Evolutionary conservation across 53 echinoderm and acorn worm species (phyloP), one percentile per base, ranked within the genome.

Genomic region (Patiria pectinifera): DNA sequence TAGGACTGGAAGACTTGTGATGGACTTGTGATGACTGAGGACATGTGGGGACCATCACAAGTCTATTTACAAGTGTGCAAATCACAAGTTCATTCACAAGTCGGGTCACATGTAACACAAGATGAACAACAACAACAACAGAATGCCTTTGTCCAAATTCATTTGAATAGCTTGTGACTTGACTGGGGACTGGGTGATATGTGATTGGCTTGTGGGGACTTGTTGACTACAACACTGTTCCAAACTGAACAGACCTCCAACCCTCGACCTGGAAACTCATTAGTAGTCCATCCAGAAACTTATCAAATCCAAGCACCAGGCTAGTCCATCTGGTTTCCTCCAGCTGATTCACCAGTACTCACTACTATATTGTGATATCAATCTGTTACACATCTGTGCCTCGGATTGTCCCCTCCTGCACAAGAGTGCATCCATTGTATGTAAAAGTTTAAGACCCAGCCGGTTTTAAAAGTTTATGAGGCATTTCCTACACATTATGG

Each of bases 391-490:
- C 66, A 66, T 66, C 66, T 66, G 66, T 15, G 15, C 66, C 12
- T 66, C 10, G 0, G 19, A 66, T 66, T 66, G 14, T 11, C 0
- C 66, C 66, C 66, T 16, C 19, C 3, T 15, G 10, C 66, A 66
- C 15, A 18, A 66, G 19, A 66, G 66, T 0, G 66, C 4, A 66
- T 14, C 66, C 66, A 66, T 18, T 66, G 66, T 66, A 66, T 66
- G 66, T 18, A 66, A 66, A 66, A 66, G 4, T 66, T 66, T 66
- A 66, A 66, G 66, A 66, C 74, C 22, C n/a, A 4, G 15, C 4
- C 24, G 10, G 19, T n/a, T 74, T 74, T 74, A 74, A 69, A 69
- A 69, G 74, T 74, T 74, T 74, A 74, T 74, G 74, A 24, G 74
- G 74, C 74, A n/a, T 74, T 24, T 74, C 74, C 74, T 74, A 23